A percentile compares a stretch with the other conserved stretches of the same genome.
phyloP scores from a whole-genome alignment of 2,797 vertebrate genomes.

The Arrhamphus sclerolepis region DNA sequence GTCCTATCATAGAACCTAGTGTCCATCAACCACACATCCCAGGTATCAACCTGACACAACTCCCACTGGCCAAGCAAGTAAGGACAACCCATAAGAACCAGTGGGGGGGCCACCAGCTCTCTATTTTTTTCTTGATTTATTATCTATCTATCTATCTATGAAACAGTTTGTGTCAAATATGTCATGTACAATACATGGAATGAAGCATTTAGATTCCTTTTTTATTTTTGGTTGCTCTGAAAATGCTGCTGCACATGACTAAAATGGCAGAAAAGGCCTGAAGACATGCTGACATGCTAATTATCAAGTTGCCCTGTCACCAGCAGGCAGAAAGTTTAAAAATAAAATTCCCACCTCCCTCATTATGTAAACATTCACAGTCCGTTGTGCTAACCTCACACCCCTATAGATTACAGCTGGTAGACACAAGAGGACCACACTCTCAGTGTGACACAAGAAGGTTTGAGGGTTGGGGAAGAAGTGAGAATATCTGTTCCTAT shows the following conservation, averaged over 20 bases:
- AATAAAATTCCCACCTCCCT: slow-evolving; percentile 63
- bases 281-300: slow-evolving; percentile 60
- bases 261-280: slow-evolving; percentile 35
- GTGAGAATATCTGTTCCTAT: slow-evolving; percentile 9
- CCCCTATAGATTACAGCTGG: slow-evolving; percentile 51
- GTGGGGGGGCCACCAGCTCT: no score
- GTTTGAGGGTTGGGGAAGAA: slow-evolving; percentile 19
- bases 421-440: slow-evolving; percentile 26
- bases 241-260: slow-evolving; percentile 27
- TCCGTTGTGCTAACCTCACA: slow-evolving; percentile 47
- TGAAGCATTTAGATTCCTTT: slow-evolving; percentile 1
- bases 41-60: no score
- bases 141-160: no score
- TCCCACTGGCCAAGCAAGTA: no score
- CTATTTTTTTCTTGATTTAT: no score
- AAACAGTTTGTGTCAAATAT: no score
- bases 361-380: slow-evolving; percentile 60
- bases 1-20: no score
- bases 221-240: slow-evolving; percentile 13
- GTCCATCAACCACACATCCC: no score
- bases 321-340: slow-evolving; percentile 52
- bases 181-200: not conserved
- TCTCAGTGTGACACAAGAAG: slow-evolving; percentile 25
- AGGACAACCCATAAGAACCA: no score
- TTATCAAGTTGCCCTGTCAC: slow-evolving; percentile 54